phyloP scores from a whole-genome alignment of 1,140 invertebrate species.

The Pygmarrhopalites habei region DNA sequence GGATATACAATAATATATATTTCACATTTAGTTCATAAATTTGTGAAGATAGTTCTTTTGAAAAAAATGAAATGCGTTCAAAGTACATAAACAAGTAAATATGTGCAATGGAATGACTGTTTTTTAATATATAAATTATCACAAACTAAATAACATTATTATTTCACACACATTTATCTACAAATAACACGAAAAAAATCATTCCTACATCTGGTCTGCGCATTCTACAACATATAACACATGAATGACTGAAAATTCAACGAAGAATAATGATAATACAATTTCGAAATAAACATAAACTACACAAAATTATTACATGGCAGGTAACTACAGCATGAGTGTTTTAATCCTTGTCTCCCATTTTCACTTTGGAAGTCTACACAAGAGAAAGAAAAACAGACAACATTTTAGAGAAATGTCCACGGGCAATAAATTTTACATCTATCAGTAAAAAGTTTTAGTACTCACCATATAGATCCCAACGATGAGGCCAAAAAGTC shows the following conservation, averaged over 20 bases:
- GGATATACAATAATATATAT: too few species aligned
- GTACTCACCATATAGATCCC: conserved; percentile 76
- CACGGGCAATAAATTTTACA: background rate
- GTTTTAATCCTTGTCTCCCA: conserved; percentile 49
- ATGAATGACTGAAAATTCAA: background rate
- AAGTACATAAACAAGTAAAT: too few species aligned
- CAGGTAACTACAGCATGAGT: background rate
- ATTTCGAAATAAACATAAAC: background rate
- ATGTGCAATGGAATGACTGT: too few species aligned
- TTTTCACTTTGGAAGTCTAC: conserved; percentile 53
- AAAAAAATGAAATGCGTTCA: too few species aligned
- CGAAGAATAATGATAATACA: background rate
- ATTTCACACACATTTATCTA: too few species aligned
- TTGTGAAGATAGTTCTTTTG: too few species aligned
- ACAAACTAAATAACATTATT: too few species aligned
- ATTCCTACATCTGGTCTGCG: too few species aligned
- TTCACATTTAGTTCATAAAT: too few species aligned
- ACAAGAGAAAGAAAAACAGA: conserved; percentile 26
- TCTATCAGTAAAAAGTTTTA: conserved; percentile 13
- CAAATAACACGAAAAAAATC: too few species aligned
- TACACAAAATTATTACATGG: background rate
- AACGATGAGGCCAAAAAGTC: conserved; percentile 95
- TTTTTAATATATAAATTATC: too few species aligned
- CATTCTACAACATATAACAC: too few species aligned
- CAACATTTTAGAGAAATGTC: background rate